Base-by-base conservation (phyloP, 2,888 invertebrate genomes). In the Ochlodes sylvanus region DNA sequence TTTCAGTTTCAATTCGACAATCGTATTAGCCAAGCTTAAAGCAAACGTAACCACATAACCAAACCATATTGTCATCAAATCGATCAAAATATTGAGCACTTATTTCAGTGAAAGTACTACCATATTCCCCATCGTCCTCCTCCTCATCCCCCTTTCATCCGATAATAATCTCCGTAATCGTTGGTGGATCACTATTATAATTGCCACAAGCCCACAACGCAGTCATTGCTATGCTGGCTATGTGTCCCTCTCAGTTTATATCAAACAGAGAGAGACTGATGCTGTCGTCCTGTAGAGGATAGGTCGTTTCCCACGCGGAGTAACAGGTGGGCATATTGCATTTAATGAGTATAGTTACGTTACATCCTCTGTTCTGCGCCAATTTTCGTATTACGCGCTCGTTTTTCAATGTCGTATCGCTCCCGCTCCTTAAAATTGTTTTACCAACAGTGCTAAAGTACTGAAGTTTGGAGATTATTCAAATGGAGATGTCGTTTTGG, bases 311-410 rank as follows among this genome's bases (percentile, higher is more conserved):
- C 69, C 71, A 69, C 70, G 64, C 68, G 42, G 67, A 61, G 69
- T 63, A 65, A 47, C 64, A 69, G 70, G 58, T 70, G 66, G 72
- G 69, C 65, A 68, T 63, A 72, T 70, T 65, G 60, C 70, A 60
- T 72, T 60, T 70, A 72, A 72, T 72, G 54, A 70, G 55, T 60
- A 15, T 61, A 32, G 60, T 61, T 67, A 61, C 44, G 34, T 38
- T 44, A 69, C 69, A 66, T 69, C 69, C 69, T 67, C 58, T 66
- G 57, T 52, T 58, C 54, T 67, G 17, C 60, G 57, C 34, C 69
- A 69, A 69, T 69, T 69, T 69, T 69, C 69, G 58, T 67, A 69
- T 69, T 69, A 69, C 57, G 54, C 15, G 54, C 66, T 54, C 63
- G 60, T 63, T 63, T 63, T 70, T 54, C 67, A 67, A 67, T 67